Evolutionary conservation across 2,797 vertebrate species (phyloP), one percentile per base, ranked within the genome.

Genomic region (Valencia hispanica): DNA sequence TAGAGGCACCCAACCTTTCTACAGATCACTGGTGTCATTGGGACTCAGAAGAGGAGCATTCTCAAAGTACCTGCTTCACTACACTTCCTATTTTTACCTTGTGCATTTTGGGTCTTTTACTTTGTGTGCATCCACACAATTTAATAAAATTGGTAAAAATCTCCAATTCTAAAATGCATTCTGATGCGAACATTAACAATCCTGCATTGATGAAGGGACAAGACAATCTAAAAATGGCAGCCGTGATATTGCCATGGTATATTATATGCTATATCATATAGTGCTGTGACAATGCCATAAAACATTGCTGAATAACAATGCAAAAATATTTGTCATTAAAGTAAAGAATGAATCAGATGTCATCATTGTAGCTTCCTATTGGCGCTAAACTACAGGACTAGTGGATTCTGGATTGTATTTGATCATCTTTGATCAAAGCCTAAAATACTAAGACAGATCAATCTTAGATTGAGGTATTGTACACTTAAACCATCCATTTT

Each of bases 1-100:
- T 83, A 86, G 93, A 96, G 85, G 92, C 94, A 89, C 75, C 90
- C 93, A 93, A 93, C 93, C 95, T 95, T 95, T 94, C 92, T 90
- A 90, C 88, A 91, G 93, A 94, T 92, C 90, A 82, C 89, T 61
- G 57, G 85, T 91, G 91, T 95, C 93, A 93, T 79, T 86, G 86
- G 88, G 87, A 84, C 83, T 79, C 68, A 81, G 79, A 86, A 86
- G 87, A 82, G 81, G 83, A 82, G 77, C 83, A 83, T 84, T 87
- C 77, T 83, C 59, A 76, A 70, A 84, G 59, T 81, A 77, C 48
- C 79, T 80, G 81, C 70, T 80, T 84, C 72, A 77, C 78, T 70
- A 70, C 61, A 66, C 76, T 72, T 4, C 25, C 50, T 36, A 50
- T 32, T 6, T 68, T 68, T 0, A 85, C 78, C 55, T 69, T 32